These are phyloP conservation scores for Emberiza fucata DNA, from an alignment of 2,113 vertebrate genomes.

Conservation along the genomic window DNA sequence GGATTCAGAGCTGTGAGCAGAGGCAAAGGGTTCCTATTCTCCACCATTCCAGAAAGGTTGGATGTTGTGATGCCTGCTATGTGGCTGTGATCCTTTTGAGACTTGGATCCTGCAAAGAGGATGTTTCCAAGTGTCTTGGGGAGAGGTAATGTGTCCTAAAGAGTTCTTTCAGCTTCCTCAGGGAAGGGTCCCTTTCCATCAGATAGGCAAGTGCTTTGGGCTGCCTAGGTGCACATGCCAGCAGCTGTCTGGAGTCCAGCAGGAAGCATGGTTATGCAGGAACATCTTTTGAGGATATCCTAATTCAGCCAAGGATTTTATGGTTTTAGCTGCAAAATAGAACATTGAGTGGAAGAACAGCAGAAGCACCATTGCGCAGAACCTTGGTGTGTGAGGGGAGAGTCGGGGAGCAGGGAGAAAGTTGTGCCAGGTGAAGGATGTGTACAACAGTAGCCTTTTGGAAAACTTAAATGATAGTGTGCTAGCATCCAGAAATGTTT, in stretches of 20 bases:
- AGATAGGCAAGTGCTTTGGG: background rate
- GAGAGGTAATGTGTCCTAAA: background rate
- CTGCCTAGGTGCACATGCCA: background rate
- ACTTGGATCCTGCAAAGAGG: background rate
- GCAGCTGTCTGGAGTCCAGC: background rate
- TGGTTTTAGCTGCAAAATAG: background rate
- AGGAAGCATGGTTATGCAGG: background rate
- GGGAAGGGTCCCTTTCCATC: background rate
- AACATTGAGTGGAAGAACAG: background rate
- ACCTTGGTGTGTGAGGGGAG: fast-evolving
- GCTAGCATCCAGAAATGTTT: background rate
- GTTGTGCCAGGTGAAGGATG: background rate
- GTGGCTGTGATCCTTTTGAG: background rate
- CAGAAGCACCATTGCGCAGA: background rate
- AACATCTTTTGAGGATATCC: background rate
- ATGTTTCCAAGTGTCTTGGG: background rate
- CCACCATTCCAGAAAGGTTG: background rate
- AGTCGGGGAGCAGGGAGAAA: background rate
- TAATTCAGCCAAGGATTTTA: background rate
- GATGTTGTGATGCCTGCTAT: background rate
- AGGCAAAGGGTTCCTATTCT: background rate
- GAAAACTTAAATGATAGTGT: background rate
- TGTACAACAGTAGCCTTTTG: background rate
- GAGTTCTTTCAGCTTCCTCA: background rate
- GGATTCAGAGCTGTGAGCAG: background rate